phyloP scores from a whole-genome alignment of 2,888 invertebrate species.

The Agrotis segetum region DNA sequence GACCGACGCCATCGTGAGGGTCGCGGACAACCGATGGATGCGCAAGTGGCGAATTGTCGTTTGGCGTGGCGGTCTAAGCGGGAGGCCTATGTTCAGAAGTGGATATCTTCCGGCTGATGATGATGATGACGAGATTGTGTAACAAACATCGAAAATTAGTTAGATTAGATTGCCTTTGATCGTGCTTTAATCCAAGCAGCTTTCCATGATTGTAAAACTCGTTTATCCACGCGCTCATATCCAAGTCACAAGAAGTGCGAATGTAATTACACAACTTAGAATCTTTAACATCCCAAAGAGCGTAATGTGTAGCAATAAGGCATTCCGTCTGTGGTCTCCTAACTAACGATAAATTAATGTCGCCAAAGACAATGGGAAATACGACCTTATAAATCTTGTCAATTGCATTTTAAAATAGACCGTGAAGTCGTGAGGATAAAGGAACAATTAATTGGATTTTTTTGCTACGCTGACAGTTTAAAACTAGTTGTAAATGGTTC shows the following conservation, averaged over 20 bases:
- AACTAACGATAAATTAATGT: constrained; percentile 18
- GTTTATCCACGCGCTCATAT: neutral
- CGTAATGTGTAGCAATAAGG: constrained; percentile 29
- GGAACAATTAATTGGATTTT: constrained; percentile 4
- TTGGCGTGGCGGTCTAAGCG: too few species aligned
- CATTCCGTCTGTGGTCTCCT: neutral
- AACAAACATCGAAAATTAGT: too few species aligned
- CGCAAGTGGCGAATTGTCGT: too few species aligned
- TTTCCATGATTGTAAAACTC: neutral
- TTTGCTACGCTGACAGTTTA: neutral
- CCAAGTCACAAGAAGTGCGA: neutral
- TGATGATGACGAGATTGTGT: too few species aligned
- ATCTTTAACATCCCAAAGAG: constrained; percentile 18
- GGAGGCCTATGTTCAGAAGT: too few species aligned
- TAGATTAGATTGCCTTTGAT: neutral
- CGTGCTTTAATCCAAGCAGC: neutral
- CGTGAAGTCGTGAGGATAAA: constrained; percentile 9
- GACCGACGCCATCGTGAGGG: too few species aligned
- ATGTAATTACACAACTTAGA: constrained; percentile 23
- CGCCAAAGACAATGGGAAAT: constrained; percentile 26
- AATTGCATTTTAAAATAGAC: neutral
- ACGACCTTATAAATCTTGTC: constrained; percentile 2
- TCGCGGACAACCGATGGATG: too few species aligned
- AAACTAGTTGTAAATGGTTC: neutral
- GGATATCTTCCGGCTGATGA: too few species aligned